phyloP scores from a whole-genome alignment of 2,113 vertebrate genomes.

The Abramis brama region DNA sequence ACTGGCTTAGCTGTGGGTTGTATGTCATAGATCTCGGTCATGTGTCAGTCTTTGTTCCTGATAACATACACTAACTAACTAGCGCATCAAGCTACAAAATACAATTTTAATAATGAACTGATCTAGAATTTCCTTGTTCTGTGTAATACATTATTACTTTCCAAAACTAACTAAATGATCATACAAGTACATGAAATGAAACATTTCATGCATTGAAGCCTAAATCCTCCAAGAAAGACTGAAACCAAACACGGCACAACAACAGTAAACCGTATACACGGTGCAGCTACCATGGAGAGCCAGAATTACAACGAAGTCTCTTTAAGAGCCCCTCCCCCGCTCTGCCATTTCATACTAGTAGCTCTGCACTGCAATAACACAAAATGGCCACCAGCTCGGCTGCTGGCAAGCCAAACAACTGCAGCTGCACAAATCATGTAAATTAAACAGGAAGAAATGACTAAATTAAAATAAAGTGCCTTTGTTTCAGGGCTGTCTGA shows the following conservation, averaged over 20 bases:
- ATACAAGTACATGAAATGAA: neutral
- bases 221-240: neutral
- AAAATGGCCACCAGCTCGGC: constrained; percentile 55
- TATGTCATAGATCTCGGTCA: neutral
- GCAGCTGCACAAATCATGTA: neutral
- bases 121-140: neutral
- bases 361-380: constrained; percentile 36
- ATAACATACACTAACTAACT: neutral
- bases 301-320: neutral
- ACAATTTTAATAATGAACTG: neutral
- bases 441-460: neutral
- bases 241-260: neutral
- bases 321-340: constrained; percentile 19
- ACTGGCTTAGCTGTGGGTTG: constrained; percentile 4
- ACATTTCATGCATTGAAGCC: neutral
- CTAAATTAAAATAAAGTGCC: neutral
- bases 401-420: constrained; percentile 10
- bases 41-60: neutral
- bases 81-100: neutral
- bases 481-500: neutral
- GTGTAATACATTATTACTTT: neutral
- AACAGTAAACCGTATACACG: neutral
- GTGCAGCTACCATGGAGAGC: neutral
- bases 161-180: neutral
- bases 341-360: constrained; percentile 28